Evolutionary conservation across 1,140 invertebrate species (phyloP).

Genomic region (Trichonephila clavata): DNA sequence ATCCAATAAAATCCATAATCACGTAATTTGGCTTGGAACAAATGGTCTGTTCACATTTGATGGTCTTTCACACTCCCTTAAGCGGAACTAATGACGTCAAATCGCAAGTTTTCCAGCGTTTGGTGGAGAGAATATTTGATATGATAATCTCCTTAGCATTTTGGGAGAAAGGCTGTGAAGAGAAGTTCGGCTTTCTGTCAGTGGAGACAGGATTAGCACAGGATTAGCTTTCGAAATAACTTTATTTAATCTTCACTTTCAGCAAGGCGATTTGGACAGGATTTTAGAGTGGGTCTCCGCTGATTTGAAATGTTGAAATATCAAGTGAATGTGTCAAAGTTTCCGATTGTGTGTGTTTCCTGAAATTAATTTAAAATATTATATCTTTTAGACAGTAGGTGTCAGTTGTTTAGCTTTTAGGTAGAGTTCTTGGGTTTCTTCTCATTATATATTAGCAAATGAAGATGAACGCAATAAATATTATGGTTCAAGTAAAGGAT

Average conservation of each 20-base stretch:
- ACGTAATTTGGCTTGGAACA: constrained; percentile 13
- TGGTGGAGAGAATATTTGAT: background rate
- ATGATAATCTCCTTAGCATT: constrained; percentile 4
- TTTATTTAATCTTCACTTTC: background rate
- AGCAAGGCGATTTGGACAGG: no score
- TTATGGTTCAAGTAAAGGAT: no score
- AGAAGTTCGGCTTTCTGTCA: background rate
- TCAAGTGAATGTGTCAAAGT: no score
- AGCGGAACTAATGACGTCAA: constrained; percentile 19
- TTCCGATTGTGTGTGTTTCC: no score
- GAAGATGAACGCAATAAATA: no score
- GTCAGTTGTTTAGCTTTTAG: no score
- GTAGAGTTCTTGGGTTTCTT: no score
- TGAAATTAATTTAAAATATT: no score
- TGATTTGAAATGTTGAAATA: no score
- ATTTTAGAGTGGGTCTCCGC: no score
- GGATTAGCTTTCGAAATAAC: background rate
- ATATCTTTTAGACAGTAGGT: no score
- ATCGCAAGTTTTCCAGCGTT: background rate
- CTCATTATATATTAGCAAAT: no score
- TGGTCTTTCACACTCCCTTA: constrained; percentile 4
- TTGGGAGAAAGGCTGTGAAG: background rate
- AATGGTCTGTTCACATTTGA: constrained; percentile 16
- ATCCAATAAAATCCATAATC: constrained; percentile 28
- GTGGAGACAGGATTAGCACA: background rate